These are phyloP conservation scores for Argyresthia albistria DNA, from an alignment of 2,888 invertebrate genomes.

Conservation along the genomic window DNA sequence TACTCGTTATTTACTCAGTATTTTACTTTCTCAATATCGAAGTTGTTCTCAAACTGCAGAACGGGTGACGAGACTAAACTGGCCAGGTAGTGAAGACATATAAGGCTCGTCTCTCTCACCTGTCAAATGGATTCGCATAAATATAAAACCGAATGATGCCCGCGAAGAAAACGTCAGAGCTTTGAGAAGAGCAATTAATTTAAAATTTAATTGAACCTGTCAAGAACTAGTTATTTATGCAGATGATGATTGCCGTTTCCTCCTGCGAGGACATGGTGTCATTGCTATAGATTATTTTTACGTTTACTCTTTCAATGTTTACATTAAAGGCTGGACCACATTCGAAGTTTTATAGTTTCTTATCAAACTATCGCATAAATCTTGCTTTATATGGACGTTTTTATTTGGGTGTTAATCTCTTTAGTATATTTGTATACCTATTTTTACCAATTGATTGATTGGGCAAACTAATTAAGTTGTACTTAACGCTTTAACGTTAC, in stretches of 20 bases:
- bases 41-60: background rate
- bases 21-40: background rate
- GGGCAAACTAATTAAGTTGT: too few species aligned
- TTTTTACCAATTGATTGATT: too few species aligned
- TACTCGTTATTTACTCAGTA: too few species aligned
- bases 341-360: too few species aligned
- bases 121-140: slow-evolving; percentile 58
- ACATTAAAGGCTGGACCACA: too few species aligned
- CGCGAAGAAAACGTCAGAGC: slow-evolving; percentile 49
- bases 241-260: slow-evolving; percentile 17
- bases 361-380: too few species aligned
- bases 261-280: background rate
- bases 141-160: slow-evolving; percentile 64
- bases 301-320: background rate
- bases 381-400: too few species aligned
- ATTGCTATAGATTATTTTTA: background rate
- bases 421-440: too few species aligned
- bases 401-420: too few species aligned
- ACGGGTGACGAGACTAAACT: background rate
- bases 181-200: slow-evolving; percentile 58
- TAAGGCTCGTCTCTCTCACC: slow-evolving; percentile 37
- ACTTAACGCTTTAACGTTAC: too few species aligned
- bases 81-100: background rate
- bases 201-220: slow-evolving; percentile 59
- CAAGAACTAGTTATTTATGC: slow-evolving; percentile 33